Conservation (phyloP, 2,888 invertebrate species). For the Lithosia quadra region DNA sequence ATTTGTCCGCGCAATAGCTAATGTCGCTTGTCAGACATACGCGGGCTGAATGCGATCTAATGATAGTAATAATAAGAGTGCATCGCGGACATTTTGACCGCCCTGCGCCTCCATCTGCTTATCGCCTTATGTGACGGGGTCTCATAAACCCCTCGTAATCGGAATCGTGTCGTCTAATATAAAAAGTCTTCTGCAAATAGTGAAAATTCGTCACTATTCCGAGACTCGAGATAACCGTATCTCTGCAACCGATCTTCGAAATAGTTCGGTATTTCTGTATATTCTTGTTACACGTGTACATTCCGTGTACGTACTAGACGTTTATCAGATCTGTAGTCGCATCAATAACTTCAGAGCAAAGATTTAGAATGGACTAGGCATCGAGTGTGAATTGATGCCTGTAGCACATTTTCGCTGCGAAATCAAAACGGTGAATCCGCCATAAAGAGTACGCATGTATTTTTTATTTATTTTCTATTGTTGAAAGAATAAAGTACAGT, state of each 20-base stretch:
- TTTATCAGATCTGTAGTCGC: neutral
- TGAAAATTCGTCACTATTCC: conserved; percentile 20
- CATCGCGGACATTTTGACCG: no score
- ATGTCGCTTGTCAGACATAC: no score
- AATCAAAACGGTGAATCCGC: no score
- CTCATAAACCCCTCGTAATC: no score
- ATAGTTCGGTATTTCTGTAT: conserved; percentile 11
- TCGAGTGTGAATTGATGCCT: neutral
- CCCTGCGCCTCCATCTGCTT: no score
- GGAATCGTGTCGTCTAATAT: conserved; percentile 4
- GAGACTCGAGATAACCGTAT: conserved; percentile 20
- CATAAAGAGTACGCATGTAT: no score
- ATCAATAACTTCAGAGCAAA: neutral
- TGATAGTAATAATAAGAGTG: no score
- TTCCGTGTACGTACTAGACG: neutral
- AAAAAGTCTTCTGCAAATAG: conserved; percentile 5
- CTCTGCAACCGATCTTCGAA: conserved; percentile 1
- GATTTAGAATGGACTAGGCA: neutral
- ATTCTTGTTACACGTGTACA: conserved; percentile 2
- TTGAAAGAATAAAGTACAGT: neutral
- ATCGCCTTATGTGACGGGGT: no score
- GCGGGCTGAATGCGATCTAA: no score
- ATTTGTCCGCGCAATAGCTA: no score
- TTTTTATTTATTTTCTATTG: no score
- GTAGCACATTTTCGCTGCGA: no score